Evolutionary conservation across 2,888 invertebrate species (phyloP).

Genomic region (Cheilosia scutellata): DNA sequence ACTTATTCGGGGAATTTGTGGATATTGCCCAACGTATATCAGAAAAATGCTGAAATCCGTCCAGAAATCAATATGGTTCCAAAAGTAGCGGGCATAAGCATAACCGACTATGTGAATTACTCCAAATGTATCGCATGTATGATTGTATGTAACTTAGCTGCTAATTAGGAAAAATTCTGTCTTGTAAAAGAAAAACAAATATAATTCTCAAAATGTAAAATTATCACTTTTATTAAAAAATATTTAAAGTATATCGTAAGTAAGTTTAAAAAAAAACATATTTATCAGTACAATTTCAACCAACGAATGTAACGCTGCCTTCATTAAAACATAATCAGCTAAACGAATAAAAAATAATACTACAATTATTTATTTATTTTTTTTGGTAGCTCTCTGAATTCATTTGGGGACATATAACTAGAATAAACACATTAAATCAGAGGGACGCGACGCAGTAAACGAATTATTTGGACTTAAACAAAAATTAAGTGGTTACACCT

Average conservation of each 20-base stretch:
- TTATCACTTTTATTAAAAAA: slow-evolving; percentile 61
- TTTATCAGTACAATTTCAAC: slow-evolving; percentile 49
- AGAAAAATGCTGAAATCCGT: too few relatives aligned
- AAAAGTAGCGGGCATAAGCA: too few relatives aligned
- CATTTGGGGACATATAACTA: slow-evolving; percentile 47
- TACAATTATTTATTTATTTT: slow-evolving; percentile 23
- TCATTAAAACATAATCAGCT: background rate
- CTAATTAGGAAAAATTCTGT: too few relatives aligned
- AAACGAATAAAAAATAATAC: slow-evolving; percentile 21
- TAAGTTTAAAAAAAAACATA: slow-evolving; percentile 34
- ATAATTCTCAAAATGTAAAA: slow-evolving; percentile 56
- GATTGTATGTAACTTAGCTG: too few relatives aligned
- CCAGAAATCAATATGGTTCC: too few relatives aligned
- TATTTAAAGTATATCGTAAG: slow-evolving; percentile 37
- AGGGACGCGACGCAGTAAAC: slow-evolving; percentile 9
- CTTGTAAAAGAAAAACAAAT: background rate
- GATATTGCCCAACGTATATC: too few relatives aligned
- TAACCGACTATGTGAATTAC: too few relatives aligned
- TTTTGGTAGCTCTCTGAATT: slow-evolving; percentile 50
- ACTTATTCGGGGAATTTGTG: too few relatives aligned
- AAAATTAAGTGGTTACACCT: slow-evolving; percentile 40
- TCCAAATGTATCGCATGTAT: too few relatives aligned
- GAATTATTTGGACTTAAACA: slow-evolving; percentile 10
- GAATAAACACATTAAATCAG: slow-evolving; percentile 48
- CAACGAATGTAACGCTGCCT: background rate